Conservation (phyloP, 2,888 invertebrate species). For the Graphium colonna region DNA sequence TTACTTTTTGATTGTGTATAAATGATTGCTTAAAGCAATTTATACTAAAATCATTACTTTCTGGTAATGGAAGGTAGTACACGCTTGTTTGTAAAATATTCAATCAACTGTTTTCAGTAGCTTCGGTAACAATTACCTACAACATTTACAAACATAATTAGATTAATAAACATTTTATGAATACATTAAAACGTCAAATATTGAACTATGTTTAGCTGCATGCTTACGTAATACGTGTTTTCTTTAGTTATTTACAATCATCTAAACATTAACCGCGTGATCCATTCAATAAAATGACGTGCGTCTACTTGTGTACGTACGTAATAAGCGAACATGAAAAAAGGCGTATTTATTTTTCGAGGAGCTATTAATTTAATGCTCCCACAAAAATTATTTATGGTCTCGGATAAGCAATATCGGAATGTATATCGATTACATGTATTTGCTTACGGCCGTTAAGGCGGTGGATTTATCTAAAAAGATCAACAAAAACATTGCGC, state of each 20-base stretch:
- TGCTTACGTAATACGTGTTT: too few relatives aligned
- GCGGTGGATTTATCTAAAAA: slow-evolving; percentile 76
- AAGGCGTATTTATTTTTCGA: slow-evolving; percentile 46
- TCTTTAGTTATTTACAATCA: not conserved
- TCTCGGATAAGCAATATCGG: slow-evolving; percentile 70
- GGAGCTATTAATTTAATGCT: slow-evolving; percentile 74
- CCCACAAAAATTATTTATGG: slow-evolving; percentile 73
- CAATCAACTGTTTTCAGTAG: too few relatives aligned
- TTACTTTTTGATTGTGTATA: too few relatives aligned
- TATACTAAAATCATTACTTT: too few relatives aligned
- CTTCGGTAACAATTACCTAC: too few relatives aligned
- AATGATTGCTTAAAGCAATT: too few relatives aligned
- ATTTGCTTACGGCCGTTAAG: slow-evolving; percentile 77
- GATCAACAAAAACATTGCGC: slow-evolving; percentile 73
- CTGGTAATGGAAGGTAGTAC: too few relatives aligned
- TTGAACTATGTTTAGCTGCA: too few relatives aligned
- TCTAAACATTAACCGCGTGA: not conserved
- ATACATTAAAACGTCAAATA: too few relatives aligned
- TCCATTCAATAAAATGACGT: not conserved
- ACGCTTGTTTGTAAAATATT: too few relatives aligned
- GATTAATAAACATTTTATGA: too few relatives aligned
- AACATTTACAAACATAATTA: too few relatives aligned
- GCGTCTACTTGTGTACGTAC: not conserved
- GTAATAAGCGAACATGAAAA: slow-evolving; percentile 16
- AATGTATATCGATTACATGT: slow-evolving; percentile 75